phyloP scores from a whole-genome alignment of 2,113 vertebrate species.

The Lycaon pictus region DNA sequence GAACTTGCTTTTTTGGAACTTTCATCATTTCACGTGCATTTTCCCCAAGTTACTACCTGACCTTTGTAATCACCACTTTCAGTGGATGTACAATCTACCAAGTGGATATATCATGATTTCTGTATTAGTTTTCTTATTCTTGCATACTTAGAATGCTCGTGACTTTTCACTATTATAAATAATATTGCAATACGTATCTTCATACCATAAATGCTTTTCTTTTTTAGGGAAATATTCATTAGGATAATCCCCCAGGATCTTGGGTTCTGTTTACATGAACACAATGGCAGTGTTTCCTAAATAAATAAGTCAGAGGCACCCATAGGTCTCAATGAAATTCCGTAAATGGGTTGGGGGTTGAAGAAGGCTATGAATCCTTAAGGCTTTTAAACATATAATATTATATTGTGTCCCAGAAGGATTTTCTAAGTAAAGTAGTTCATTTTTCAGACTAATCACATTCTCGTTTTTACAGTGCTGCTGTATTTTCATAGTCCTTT shows the following conservation, averaged over 20 bases:
- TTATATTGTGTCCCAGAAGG: background rate
- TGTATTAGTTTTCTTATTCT: background rate
- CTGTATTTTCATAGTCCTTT: background rate
- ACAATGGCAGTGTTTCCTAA: constrained; percentile 88
- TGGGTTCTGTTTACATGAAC: constrained; percentile 88
- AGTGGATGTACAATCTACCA: background rate
- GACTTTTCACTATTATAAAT: constrained; percentile 46
- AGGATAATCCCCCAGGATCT: constrained; percentile 71
- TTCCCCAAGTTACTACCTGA: background rate
- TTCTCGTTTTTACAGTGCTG: background rate
- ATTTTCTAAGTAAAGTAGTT: constrained; percentile 24
- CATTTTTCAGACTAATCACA: constrained; percentile 19
- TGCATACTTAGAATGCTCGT: background rate
- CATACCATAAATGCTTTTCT: constrained; percentile 30
- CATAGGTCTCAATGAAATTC: constrained; percentile 73
- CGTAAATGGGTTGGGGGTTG: constrained; percentile 73
- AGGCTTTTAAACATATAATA: background rate
- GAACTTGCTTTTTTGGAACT: constrained; percentile 11
- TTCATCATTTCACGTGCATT: constrained; percentile 9
- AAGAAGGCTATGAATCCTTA: background rate
- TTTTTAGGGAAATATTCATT: constrained; percentile 6
- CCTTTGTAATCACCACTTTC: constrained; percentile 34
- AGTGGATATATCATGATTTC: constrained; percentile 5
- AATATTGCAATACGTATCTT: constrained; percentile 4
- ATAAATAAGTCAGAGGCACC: constrained; percentile 83